A percentile compares a stretch with the other conserved stretches of the same genome.
Conservation (phyloP, 2,113 vertebrate genomes). For the Chamaea fasciata region DNA sequence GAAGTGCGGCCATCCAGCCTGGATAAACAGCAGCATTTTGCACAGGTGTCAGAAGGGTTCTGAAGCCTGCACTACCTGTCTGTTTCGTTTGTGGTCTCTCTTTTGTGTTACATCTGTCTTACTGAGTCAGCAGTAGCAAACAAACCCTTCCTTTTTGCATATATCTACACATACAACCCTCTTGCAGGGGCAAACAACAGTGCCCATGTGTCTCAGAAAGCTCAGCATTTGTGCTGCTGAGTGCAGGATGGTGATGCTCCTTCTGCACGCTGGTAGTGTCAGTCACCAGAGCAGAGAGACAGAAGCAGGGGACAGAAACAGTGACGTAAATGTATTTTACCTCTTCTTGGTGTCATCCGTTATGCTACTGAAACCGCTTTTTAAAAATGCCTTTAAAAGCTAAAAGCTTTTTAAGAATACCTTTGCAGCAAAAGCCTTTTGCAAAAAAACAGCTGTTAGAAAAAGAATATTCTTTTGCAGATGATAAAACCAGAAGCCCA, state of each 20-base stretch:
- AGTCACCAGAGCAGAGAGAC: not conserved
- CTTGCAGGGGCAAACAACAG: not conserved
- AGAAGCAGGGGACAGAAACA: not conserved
- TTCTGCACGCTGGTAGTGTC: not conserved
- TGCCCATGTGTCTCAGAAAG: not conserved
- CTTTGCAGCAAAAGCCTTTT: not conserved
- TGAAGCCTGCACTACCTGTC: not conserved
- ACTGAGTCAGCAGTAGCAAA: not conserved
- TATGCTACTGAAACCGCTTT: not conserved
- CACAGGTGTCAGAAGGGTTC: fast-evolving
- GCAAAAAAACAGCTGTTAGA: not conserved
- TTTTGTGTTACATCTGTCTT: not conserved
- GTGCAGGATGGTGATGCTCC: not conserved
- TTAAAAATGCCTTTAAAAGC: not conserved
- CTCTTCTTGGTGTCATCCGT: not conserved
- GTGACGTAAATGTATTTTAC: not conserved
- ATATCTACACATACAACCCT: not conserved
- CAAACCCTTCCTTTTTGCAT: not conserved
- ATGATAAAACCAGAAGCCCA: not conserved
- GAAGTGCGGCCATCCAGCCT: not conserved
- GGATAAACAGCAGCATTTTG: not conserved
- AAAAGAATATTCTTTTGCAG: not conserved
- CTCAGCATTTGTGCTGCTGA: not conserved
- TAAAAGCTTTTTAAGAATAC: not conserved
- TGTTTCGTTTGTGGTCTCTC: not conserved